Conservation (phyloP, 1,140 invertebrate genomes). For the Drosophila sproati region DNA sequence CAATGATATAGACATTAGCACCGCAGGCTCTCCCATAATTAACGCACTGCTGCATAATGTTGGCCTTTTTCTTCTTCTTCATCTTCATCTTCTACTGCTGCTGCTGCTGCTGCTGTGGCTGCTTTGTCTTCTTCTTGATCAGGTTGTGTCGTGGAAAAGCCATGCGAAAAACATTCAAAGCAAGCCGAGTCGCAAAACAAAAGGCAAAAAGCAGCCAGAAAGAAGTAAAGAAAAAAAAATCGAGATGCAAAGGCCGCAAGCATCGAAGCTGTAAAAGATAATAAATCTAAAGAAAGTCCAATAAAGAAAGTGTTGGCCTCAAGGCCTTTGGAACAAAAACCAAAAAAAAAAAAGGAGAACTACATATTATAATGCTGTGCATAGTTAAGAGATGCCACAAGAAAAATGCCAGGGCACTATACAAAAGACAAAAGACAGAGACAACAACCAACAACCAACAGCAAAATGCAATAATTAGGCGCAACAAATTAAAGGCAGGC, state of each 20-base stretch:
- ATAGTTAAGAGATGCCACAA: slow-evolving; percentile 43
- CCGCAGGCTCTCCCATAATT: slow-evolving; percentile 70
- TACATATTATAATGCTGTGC: slow-evolving; percentile 60
- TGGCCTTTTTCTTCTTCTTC: slow-evolving; percentile 53
- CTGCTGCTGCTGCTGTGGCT: neutral
- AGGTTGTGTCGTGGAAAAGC: slow-evolving; percentile 28
- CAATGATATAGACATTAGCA: slow-evolving; percentile 60
- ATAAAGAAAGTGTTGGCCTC: slow-evolving; percentile 78
- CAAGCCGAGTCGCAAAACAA: slow-evolving; percentile 56
- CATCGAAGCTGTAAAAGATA: slow-evolving; percentile 45
- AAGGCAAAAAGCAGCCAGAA: slow-evolving; percentile 50
- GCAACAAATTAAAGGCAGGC: slow-evolving; percentile 50
- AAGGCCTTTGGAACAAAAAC: slow-evolving; percentile 50
- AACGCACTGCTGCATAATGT: slow-evolving; percentile 71
- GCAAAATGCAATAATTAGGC: slow-evolving; percentile 71
- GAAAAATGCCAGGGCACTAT: slow-evolving; percentile 35
- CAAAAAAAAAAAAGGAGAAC: slow-evolving; percentile 32
- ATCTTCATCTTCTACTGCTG: neutral
- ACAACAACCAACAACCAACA: slow-evolving; percentile 47
- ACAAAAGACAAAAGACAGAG: slow-evolving; percentile 47
- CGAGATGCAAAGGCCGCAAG: slow-evolving; percentile 25
- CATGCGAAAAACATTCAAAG: slow-evolving; percentile 59
- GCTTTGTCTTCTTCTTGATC: neutral
- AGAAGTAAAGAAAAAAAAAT: slow-evolving; percentile 24
- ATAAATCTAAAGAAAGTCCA: slow-evolving; percentile 70